A percentile compares a stretch with the other conserved stretches of the same genome.
Conservation (phyloP, 2,888 invertebrate species). For the Synergus gifuensis region DNA sequence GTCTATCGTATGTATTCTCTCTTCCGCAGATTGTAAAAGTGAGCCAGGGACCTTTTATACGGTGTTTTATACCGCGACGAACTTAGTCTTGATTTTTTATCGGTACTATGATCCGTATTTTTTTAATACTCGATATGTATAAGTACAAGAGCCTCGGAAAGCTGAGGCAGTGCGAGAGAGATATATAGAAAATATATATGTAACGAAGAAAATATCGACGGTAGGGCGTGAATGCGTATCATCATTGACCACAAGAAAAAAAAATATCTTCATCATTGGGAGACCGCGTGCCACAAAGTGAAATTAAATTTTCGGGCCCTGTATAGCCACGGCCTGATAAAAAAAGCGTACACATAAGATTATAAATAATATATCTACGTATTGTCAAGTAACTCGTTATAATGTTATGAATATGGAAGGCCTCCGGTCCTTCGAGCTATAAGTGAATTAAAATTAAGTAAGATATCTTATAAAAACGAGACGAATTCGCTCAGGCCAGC, state of each 20-base stretch:
- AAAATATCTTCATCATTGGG: slow-evolving; percentile 55
- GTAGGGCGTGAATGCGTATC: slow-evolving; percentile 47
- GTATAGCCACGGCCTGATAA: slow-evolving; percentile 77
- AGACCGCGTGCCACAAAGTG: slow-evolving; percentile 76
- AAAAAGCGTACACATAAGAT: slow-evolving; percentile 60
- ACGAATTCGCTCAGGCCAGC: background rate
- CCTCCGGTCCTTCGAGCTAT: slow-evolving; percentile 53
- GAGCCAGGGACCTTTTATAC: slow-evolving; percentile 31
- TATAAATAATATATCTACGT: slow-evolving; percentile 66
- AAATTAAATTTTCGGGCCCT: slow-evolving; percentile 73
- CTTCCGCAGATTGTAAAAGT: background rate
- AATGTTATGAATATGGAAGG: slow-evolving; percentile 66
- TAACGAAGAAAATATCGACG: slow-evolving; percentile 41
- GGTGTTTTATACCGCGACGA: slow-evolving; percentile 28
- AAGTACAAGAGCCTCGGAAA: background rate
- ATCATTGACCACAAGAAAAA: slow-evolving; percentile 41
- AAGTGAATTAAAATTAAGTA: slow-evolving; percentile 38
- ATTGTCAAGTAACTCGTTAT: slow-evolving; percentile 69
- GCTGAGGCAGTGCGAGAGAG: background rate
- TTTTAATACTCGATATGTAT: slow-evolving; percentile 18
- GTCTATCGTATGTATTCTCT: background rate
- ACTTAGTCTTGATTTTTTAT: slow-evolving; percentile 18
- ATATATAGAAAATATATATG: slow-evolving; percentile 13
- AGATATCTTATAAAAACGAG: slow-evolving; percentile 22
- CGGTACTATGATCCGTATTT: slow-evolving; percentile 19